phyloP scores from a whole-genome alignment of 2,888 invertebrate species.

The Diaperis boleti region DNA sequence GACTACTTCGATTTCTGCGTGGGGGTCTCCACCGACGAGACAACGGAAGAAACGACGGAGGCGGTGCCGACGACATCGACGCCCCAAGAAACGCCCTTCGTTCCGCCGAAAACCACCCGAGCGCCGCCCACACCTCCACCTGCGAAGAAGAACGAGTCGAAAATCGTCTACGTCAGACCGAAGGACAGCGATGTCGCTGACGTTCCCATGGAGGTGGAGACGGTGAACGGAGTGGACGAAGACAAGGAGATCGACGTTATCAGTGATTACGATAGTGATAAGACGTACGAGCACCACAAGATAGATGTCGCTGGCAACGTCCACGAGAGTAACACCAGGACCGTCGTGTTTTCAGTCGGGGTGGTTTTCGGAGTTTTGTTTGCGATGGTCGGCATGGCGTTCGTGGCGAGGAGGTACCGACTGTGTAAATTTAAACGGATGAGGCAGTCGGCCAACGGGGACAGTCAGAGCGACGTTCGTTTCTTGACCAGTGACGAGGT shows the following conservation, averaged over 20 bases:
- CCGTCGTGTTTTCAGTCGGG: constrained; percentile 35
- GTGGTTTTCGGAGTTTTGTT: constrained; percentile 41
- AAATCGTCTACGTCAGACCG: constrained; percentile 12
- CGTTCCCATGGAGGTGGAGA: not conserved
- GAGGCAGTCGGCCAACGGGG: constrained; percentile 51
- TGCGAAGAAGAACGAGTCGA: not conserved
- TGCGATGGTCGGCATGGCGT: constrained; percentile 46
- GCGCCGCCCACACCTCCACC: not conserved
- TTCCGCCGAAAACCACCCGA: not conserved
- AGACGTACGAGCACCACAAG: constrained; percentile 15
- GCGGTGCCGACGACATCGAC: too few species aligned
- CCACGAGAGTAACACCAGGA: constrained; percentile 10
- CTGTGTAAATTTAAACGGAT: constrained; percentile 40
- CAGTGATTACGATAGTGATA: constrained; percentile 17
- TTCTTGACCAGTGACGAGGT: constrained; percentile 71
- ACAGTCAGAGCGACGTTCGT: constrained; percentile 69
- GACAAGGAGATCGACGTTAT: constrained; percentile 15
- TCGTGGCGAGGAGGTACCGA: constrained; percentile 38
- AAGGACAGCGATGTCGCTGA: constrained; percentile 39
- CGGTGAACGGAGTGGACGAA: too few species aligned
- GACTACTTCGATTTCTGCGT: constrained; percentile 75
- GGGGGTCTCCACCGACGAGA: constrained; percentile 52
- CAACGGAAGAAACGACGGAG: constrained; percentile 42
- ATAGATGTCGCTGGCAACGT: constrained; percentile 4
- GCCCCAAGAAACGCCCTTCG: not conserved